Evolutionary conservation across 2,888 invertebrate species (phyloP).

Genomic region (Margaritifera margaritifera): DNA sequence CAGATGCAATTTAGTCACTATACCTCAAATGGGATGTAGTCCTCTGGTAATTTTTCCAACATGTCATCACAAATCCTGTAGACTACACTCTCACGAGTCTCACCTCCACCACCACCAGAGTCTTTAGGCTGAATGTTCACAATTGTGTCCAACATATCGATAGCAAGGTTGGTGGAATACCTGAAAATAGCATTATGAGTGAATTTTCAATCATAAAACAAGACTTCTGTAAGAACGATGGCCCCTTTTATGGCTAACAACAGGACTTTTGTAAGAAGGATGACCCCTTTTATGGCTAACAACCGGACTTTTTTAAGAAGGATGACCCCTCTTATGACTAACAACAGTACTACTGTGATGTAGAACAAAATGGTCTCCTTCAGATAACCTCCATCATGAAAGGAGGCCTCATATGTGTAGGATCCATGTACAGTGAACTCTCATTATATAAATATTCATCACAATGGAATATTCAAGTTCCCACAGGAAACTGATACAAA

Average conservation of each 20-base stretch:
- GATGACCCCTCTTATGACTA: no score
- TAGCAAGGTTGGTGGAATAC: conserved; percentile 95
- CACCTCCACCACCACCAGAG: conserved; percentile 89
- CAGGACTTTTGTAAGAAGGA: background rate
- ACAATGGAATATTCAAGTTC: no score
- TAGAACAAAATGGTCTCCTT: no score
- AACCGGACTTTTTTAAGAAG: no score
- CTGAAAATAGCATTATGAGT: conserved; percentile 58
- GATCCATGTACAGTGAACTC: no score
- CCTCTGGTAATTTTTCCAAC: conserved; percentile 87
- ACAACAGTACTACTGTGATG: background rate
- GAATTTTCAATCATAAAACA: background rate
- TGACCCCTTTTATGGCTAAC: no score
- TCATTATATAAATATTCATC: no score
- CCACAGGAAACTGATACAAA: no score
- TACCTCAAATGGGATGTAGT: conserved; percentile 89
- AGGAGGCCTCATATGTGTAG: no score
- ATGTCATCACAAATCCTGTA: conserved; percentile 94
- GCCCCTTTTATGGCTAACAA: no score
- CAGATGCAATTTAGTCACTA: background rate
- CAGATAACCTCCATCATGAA: no score
- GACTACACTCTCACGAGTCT: conserved; percentile 93
- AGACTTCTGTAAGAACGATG: background rate
- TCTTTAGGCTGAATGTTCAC: conserved; percentile 98
- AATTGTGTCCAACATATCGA: conserved; percentile 91